These are phyloP conservation scores for Petrocephalus zakoni DNA, from an alignment of 2,113 vertebrate species.

Conservation along the genomic window DNA sequence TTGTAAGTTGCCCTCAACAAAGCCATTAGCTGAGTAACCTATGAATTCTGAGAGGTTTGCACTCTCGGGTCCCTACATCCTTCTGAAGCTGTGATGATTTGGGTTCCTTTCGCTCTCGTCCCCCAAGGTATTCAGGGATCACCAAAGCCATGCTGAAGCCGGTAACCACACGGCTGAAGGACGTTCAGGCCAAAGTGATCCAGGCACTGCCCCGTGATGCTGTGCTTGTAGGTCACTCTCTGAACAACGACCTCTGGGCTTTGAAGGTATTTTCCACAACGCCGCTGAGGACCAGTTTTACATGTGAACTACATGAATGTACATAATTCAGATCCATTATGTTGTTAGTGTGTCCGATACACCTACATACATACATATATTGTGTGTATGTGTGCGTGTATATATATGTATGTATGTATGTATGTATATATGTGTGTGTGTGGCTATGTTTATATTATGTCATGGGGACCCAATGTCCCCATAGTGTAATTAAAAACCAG, in stretches of 20 bases:
- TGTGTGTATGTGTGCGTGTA: too few species aligned
- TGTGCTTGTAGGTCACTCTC: slow-evolving; percentile 81
- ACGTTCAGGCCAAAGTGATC: slow-evolving; percentile 67
- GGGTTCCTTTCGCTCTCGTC: not conserved
- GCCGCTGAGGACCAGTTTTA: not conserved
- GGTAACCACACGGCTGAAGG: slow-evolving; percentile 67
- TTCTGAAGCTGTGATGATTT: not conserved
- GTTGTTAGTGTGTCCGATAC: not conserved
- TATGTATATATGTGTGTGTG: too few species aligned
- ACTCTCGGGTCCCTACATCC: not conserved
- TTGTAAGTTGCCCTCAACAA: too few species aligned
- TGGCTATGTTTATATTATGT: too few species aligned
- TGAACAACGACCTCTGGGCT: slow-evolving; percentile 72
- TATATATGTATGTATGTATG: too few species aligned
- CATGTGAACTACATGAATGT: not conserved
- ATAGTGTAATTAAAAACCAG: too few species aligned
- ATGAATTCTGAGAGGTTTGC: not conserved
- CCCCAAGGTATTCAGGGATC: slow-evolving; percentile 78
- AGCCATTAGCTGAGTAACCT: not conserved
- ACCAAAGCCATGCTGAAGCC: slow-evolving; percentile 67
- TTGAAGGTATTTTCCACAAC: slow-evolving; percentile 60
- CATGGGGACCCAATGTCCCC: too few species aligned
- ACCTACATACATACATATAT: too few species aligned
- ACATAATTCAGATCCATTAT: not conserved
- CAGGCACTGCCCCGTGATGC: slow-evolving; percentile 71